Evolutionary conservation across 2,888 invertebrate genomes (phyloP).

Genomic region (Phyllotreta striolata): DNA sequence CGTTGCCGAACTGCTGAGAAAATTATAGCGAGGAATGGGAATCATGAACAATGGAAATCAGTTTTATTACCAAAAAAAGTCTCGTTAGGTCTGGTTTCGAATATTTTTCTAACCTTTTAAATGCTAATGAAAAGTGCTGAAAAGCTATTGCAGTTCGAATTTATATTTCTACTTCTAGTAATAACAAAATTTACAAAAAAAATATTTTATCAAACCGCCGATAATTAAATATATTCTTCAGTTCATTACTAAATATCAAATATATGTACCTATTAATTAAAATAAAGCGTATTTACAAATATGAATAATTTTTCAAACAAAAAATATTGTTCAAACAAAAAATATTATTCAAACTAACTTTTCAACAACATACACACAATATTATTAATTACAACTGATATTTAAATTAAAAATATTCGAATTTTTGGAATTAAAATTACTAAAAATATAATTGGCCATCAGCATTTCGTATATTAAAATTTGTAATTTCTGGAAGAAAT

Average conservation of each 20-base stretch:
- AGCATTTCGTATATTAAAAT: too few relatives aligned
- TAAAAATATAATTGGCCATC: background rate
- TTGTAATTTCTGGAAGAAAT: too few relatives aligned
- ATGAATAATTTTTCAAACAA: too few relatives aligned
- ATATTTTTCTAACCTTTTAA: constrained; percentile 7
- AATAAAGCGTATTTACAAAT: too few relatives aligned
- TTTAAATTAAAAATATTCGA: constrained; percentile 20
- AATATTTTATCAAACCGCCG: background rate
- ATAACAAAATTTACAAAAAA: background rate
- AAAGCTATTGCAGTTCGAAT: background rate
- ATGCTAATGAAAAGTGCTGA: constrained; percentile 1
- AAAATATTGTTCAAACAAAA: background rate
- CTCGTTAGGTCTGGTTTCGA: constrained; percentile 2
- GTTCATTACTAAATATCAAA: too few relatives aligned
- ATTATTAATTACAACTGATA: constrained; percentile 20
- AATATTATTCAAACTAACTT: constrained; percentile 17
- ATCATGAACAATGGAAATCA: constrained; percentile 14
- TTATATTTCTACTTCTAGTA: background rate
- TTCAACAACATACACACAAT: constrained; percentile 9
- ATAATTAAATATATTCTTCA: too few relatives aligned
- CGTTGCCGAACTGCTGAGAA: background rate
- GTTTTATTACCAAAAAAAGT: constrained; percentile 11
- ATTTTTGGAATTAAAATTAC: constrained; percentile 10
- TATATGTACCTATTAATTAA: too few relatives aligned
- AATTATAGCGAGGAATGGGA: background rate